These are phyloP conservation scores for Micromussa lordhowensis DNA, from an alignment of 92 coral and sea anemone species.

Conservation along the genomic window DNA sequence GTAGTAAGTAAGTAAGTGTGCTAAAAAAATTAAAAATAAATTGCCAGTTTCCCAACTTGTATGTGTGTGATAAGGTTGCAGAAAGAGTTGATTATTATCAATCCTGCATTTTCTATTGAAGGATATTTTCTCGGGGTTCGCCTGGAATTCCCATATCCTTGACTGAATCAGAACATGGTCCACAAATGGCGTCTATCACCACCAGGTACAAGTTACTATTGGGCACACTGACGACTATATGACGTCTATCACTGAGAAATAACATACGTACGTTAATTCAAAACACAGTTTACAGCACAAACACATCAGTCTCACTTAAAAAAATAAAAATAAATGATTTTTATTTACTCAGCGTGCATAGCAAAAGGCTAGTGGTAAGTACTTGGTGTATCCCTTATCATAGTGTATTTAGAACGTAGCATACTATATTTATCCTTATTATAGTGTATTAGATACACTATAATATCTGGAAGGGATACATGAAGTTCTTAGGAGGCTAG, in stretches of 20 bases:
- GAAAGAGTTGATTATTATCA: background rate
- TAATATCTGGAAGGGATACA: too few species aligned
- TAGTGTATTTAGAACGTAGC: too few species aligned
- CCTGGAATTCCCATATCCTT: conserved; percentile 77
- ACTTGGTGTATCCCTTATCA: too few species aligned
- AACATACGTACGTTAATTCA: background rate
- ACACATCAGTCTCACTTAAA: too few species aligned
- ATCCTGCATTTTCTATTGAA: conserved; percentile 34
- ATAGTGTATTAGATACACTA: too few species aligned
- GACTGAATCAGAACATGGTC: conserved; percentile 59
- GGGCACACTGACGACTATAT: conserved; percentile 76
- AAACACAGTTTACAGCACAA: too few species aligned
- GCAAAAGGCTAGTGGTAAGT: too few species aligned
- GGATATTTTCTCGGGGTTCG: conserved; percentile 88
- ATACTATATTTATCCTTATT: too few species aligned
- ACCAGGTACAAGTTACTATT: conserved; percentile 83
- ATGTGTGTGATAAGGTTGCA: background rate
- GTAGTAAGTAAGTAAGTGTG: background rate
- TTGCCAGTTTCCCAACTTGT: background rate
- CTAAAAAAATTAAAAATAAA: background rate
- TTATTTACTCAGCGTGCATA: too few species aligned
- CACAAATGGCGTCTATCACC: conserved; percentile 79
- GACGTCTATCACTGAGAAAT: conserved; percentile 38
- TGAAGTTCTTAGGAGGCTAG: too few species aligned
- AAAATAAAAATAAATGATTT: too few species aligned